Percentiles rank a stretch among this genome's conserved stretches.
Evolutionary conservation across 2,888 invertebrate genomes (phyloP).

Genomic region (Saturnia japonica): DNA sequence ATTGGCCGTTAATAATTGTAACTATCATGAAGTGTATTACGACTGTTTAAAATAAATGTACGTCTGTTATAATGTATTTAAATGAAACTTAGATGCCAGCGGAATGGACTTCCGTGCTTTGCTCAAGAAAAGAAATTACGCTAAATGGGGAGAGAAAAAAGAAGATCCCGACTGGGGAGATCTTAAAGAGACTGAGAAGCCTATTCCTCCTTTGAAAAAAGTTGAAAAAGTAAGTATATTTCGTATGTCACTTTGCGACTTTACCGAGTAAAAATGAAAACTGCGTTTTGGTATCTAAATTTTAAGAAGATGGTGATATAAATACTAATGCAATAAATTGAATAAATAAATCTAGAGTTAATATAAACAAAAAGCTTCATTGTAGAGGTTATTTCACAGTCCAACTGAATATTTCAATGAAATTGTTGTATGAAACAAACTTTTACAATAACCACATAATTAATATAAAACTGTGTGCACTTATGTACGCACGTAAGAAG

Average conservation of each 20-base stretch:
- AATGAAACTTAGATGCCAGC: slow-evolving; percentile 88
- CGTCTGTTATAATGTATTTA: not conserved
- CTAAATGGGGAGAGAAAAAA: slow-evolving; percentile 95
- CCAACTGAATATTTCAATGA: not conserved
- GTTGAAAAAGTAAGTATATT: slow-evolving; percentile 92
- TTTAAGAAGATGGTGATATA: slow-evolving; percentile 20
- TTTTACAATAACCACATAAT: slow-evolving; percentile 46
- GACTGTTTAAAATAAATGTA: not conserved
- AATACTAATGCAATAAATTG: slow-evolving; percentile 27
- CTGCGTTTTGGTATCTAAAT: not conserved
- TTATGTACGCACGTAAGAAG: too few species aligned
- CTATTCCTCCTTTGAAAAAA: slow-evolving; percentile 93
- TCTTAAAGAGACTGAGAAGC: slow-evolving; percentile 95
- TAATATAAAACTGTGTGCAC: slow-evolving; percentile 31
- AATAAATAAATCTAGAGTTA: slow-evolving; percentile 1
- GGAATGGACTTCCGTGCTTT: slow-evolving; percentile 99
- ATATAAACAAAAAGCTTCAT: slow-evolving; percentile 12
- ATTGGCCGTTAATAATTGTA: too few species aligned
- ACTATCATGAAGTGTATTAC: not conserved
- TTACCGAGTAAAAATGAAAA: not conserved
- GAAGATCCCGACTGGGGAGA: slow-evolving; percentile 96
- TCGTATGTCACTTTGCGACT: not conserved
- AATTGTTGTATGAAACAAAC: slow-evolving; percentile 22
- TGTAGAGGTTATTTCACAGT: slow-evolving; percentile 11
- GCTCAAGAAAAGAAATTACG: slow-evolving; percentile 97